Evolutionary conservation across 2,113 vertebrate species (phyloP).

Genomic region (Sander vitreus): DNA sequence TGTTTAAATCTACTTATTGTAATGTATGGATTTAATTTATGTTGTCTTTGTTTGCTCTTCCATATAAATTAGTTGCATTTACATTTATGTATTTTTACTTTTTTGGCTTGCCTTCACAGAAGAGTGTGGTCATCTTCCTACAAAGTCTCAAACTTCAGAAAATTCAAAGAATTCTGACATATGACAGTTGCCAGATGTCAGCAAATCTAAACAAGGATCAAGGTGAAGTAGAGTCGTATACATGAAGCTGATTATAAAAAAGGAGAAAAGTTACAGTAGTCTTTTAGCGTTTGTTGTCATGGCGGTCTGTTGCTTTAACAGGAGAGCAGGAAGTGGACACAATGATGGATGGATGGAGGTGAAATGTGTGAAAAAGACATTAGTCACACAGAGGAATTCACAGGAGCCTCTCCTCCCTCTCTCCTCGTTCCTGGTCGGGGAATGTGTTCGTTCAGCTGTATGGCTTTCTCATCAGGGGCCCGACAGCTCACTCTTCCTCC

Average conservation of each 20-base stretch:
- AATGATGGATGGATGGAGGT: constrained; percentile 73
- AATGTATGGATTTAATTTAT: no score
- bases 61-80: no score
- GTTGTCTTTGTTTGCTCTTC: no score
- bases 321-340: constrained; percentile 58
- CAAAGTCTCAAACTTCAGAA: background rate
- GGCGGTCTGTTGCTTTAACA: constrained; percentile 50
- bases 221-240: background rate
- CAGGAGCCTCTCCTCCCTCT: constrained; percentile 42
- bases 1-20: no score
- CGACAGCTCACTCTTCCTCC: constrained; percentile 23
- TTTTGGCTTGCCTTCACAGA: background rate
- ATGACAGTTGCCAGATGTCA: background rate
- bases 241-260: constrained; percentile 12
- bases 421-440: constrained; percentile 17
- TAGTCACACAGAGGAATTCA: constrained; percentile 78
- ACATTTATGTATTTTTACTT: no score
- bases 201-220: constrained; percentile 1
- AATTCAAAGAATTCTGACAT: background rate
- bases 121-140: background rate
- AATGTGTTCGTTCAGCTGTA: constrained; percentile 52
- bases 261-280: constrained; percentile 35
- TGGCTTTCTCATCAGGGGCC: constrained; percentile 81
- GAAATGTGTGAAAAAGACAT: constrained; percentile 84
- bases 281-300: constrained; percentile 39